Percentiles rank a stretch among this genome's conserved stretches.
Evolutionary conservation across 2,113 vertebrate species (phyloP).

Genomic region (Balaeniceps rex): DNA sequence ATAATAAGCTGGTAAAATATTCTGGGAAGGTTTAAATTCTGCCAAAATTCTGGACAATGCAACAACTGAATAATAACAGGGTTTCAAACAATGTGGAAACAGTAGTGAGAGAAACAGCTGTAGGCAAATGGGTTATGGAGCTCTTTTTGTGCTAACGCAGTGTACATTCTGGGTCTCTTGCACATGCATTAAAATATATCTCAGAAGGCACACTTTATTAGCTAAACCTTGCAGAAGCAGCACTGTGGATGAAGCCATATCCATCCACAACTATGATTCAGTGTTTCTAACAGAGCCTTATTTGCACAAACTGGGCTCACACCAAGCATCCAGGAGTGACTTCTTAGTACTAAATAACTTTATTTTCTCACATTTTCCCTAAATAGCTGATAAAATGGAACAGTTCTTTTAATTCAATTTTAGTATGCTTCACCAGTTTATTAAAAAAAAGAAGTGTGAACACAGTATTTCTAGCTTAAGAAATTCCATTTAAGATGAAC

Average conservation of each 20-base stretch:
- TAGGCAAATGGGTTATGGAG: not conserved
- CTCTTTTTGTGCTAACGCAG: not conserved
- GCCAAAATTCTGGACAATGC: not conserved
- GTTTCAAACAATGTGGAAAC: not conserved
- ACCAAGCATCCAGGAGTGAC: not conserved
- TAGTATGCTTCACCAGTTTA: not conserved
- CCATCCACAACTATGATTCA: not conserved
- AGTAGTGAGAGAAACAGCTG: not conserved
- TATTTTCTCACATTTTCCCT: not conserved
- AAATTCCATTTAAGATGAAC: not conserved
- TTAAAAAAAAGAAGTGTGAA: not conserved
- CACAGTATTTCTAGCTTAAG: not conserved
- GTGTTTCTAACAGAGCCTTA: not conserved
- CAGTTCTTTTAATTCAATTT: not conserved
- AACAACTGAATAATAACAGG: not conserved
- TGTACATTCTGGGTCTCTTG: not conserved
- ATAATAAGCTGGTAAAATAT: not conserved
- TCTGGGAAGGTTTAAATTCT: not conserved
- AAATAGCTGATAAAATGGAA: not conserved
- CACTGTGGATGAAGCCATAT: not conserved
- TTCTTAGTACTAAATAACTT: not conserved
- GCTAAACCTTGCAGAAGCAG: not conserved
- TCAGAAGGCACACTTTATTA: not conserved
- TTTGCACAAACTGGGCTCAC: not conserved
- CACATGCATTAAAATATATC: not conserved